Evolutionary conservation across 1,140 invertebrate genomes (phyloP).

Genomic region (Physella acuta): DNA sequence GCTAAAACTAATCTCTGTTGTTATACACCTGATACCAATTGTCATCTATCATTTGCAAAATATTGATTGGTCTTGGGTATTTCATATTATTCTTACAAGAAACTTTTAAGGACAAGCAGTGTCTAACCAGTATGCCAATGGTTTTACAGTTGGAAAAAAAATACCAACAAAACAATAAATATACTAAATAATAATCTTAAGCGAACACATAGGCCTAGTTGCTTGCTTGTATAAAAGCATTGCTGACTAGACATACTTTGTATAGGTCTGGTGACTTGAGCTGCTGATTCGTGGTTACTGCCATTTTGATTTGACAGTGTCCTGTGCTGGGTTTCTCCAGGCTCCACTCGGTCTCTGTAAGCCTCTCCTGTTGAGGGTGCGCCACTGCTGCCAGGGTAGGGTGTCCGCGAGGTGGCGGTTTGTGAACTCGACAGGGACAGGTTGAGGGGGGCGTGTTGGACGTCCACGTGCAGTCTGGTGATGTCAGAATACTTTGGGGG

Average conservation of each 20-base stretch:
- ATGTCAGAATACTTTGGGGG: conserved; percentile 12
- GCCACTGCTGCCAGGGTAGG: conserved; percentile 35
- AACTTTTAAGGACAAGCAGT: background rate
- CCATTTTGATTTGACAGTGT: background rate
- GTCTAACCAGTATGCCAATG: too few relatives aligned
- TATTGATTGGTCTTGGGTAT: background rate
- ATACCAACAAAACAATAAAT: background rate
- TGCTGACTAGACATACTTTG: too few relatives aligned
- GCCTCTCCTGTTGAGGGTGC: background rate
- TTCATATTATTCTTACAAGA: background rate
- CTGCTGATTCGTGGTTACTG: conserved; percentile 7
- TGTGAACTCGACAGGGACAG: conserved; percentile 42
- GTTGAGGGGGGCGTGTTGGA: conserved; percentile 52
- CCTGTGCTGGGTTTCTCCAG: background rate
- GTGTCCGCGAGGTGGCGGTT: conserved; percentile 10
- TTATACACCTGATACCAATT: too few relatives aligned
- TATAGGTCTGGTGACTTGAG: too few relatives aligned
- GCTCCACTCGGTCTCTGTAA: background rate
- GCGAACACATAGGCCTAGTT: background rate
- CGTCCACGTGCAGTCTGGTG: conserved; percentile 33
- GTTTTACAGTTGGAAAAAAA: too few relatives aligned
- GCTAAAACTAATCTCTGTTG: too few relatives aligned
- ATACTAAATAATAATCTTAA: background rate
- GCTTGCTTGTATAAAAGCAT: background rate
- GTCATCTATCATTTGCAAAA: too few relatives aligned